Evolutionary conservation across 2,797 vertebrate genomes (phyloP), one percentile per base, ranked within the genome.

Genomic region (Leucoraja ocellata): DNA sequence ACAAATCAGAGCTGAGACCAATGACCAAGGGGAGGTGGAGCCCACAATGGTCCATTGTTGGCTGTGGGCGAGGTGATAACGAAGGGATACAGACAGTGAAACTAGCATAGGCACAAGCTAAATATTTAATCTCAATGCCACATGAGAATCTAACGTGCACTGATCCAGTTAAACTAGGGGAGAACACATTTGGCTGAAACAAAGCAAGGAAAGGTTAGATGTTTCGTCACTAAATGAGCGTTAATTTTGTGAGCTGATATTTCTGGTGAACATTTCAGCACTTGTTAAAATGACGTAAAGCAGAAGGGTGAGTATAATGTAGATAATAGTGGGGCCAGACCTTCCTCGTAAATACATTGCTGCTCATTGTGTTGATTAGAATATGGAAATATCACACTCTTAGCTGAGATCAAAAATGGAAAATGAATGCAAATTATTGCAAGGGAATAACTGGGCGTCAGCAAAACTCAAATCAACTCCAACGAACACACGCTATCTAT

Each of bases 351-450:
- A 76, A 76, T 92, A 54, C 71, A 54, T 76, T 74, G 39, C 71
- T 92, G 71, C n/a, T 74, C 39, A 76, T 76, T 92, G 25, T 92
- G 39, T 39, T 92, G 39, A 21, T 91, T 65, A 76, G 36, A 46
- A 1, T 76, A 92, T 76, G 90, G 28, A 92, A 92, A 92, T 92
- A 92, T 28, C 14, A 92, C 23, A 16, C 71, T 92, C 28, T 73
- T 8, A 71, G 8, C 14, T 84, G 0, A 74, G 90, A n/a, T 92
- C 90, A 7, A 54, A 54, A 76, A 92, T 92, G 71, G 39, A 92
- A 92, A 92, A 54, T 54, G 36, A 92, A 92, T 92, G 90, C 90
- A 92, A 92, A 92, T 92, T 74, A 92, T 7, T 58, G 46, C 68
- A 91, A 74, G 90, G 46, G 32, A 91, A 74, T 46, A 23, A 76